A percentile compares a stretch with the other conserved stretches of the same genome.
These are phyloP conservation scores for Nephrocerus scutellatus DNA, from an alignment of 2,888 invertebrate genomes.

Conservation along the genomic window DNA sequence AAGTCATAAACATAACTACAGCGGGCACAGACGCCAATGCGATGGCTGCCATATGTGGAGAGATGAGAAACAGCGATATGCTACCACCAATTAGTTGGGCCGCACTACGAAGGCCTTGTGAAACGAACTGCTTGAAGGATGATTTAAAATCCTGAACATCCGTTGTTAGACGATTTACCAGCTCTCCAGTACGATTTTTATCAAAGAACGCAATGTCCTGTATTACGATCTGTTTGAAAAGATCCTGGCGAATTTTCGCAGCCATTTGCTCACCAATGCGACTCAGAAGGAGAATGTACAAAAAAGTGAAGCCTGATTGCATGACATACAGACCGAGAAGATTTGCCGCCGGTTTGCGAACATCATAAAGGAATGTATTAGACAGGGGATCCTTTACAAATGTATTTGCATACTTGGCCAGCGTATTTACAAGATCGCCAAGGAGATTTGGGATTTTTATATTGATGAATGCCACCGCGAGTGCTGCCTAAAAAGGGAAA, in stretches of 20 bases:
- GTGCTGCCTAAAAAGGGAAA: constrained; percentile 62
- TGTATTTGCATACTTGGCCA: constrained; percentile 54
- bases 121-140: constrained; percentile 86
- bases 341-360: constrained; percentile 40
- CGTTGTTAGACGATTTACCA: constrained; percentile 81
- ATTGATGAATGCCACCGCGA: constrained; percentile 80
- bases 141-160: constrained; percentile 98
- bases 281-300: constrained; percentile 81
- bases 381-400: constrained; percentile 45
- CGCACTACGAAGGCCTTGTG: constrained; percentile 80
- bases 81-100: constrained; percentile 66
- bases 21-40: constrained; percentile 80
- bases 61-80: constrained; percentile 66
- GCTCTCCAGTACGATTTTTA: constrained; percentile 81
- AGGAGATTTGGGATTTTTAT: constrained; percentile 81
- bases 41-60: constrained; percentile 80
- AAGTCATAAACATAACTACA: constrained; percentile 75
- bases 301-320: constrained; percentile 72
- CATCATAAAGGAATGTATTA: constrained; percentile 41
- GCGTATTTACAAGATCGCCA: constrained; percentile 74
- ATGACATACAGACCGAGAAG: constrained; percentile 43
- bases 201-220: constrained; percentile 90
- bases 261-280: constrained; percentile 86
- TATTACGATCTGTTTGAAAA: constrained; percentile 74
- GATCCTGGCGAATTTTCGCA: constrained; percentile 66